phyloP scores from a whole-genome alignment of 1,140 invertebrate species.

The Temnothorax curvispinosus region DNA sequence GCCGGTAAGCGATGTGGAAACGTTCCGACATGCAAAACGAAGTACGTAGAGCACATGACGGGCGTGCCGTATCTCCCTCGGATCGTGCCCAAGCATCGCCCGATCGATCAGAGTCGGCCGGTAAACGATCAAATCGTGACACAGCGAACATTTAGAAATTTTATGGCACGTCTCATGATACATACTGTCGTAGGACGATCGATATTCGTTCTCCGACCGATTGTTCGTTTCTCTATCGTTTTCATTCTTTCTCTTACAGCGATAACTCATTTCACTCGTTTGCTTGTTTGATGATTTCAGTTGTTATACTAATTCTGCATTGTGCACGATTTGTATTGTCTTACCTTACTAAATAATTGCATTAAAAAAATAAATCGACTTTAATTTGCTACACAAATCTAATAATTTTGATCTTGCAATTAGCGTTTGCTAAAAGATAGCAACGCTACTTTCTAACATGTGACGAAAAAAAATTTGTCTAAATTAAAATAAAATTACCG shows the following conservation, averaged over 20 bases:
- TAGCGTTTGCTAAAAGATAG: background rate
- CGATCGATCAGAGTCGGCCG: constrained; percentile 53
- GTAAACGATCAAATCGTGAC: constrained; percentile 65
- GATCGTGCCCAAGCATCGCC: constrained; percentile 40
- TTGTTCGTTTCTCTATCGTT: background rate
- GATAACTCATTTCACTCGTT: background rate
- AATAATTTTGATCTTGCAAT: background rate
- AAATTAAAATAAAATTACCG: background rate
- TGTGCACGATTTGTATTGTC: background rate
- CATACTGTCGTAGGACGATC: background rate
- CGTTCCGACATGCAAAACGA: constrained; percentile 23
- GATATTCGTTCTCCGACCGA: constrained; percentile 14
- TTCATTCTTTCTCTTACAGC: background rate
- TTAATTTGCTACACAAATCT: background rate
- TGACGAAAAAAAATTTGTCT: background rate
- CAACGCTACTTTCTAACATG: background rate
- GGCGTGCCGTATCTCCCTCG: constrained; percentile 63
- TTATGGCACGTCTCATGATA: constrained; percentile 57
- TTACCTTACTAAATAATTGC: background rate
- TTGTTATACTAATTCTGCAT: background rate
- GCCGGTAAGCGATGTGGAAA: constrained; percentile 34
- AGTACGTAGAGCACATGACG: constrained; percentile 1
- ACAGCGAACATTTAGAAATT: constrained; percentile 53
- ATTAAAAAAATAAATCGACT: background rate
- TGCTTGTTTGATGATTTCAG: background rate